Percentiles rank a stretch among this genome's conserved stretches.
Evolutionary conservation across 2,113 vertebrate genomes (phyloP).

Genomic region (Cynoglossus semilaevis): DNA sequence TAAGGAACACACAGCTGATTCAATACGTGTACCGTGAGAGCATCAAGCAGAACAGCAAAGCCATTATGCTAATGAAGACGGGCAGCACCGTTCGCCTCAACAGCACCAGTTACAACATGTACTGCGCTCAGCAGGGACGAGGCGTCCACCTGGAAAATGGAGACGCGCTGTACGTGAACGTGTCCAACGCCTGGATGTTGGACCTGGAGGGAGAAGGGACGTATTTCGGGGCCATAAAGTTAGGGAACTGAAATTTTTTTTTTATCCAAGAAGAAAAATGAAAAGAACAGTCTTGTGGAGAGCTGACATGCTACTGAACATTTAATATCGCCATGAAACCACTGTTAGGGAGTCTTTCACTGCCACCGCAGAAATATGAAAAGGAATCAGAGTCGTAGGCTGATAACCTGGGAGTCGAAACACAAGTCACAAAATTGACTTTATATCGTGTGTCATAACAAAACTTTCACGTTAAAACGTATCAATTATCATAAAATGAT

Average conservation of each 20-base stretch:
- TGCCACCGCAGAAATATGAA: conserved; percentile 18
- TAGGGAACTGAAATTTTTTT: conserved; percentile 77
- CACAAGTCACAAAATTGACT: too few species aligned
- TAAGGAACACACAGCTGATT: conserved; percentile 85
- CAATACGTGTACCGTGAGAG: conserved; percentile 85
- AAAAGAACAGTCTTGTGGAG: conserved; percentile 1
- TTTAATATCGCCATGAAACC: conserved; percentile 74
- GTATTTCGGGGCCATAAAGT: conserved; percentile 93
- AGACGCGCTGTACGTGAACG: conserved; percentile 86
- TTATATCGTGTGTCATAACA: too few species aligned
- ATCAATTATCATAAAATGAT: too few species aligned
- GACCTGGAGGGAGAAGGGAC: conserved; percentile 87
- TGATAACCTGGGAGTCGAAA: too few species aligned
- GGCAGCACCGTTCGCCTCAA: conserved; percentile 90
- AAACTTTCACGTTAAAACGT: too few species aligned
- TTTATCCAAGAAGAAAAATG: background rate
- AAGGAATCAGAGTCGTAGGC: too few species aligned
- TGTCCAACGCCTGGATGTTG: conserved; percentile 87
- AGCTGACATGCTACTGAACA: conserved; percentile 76
- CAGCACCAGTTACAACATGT: conserved; percentile 86
- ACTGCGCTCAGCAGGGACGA: conserved; percentile 90
- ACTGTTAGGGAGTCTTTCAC: conserved; percentile 69
- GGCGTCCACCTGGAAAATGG: conserved; percentile 82
- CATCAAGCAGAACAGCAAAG: conserved; percentile 81
- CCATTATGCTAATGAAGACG: conserved; percentile 82